A percentile compares a stretch with the other conserved stretches of the same genome.
phyloP scores from a whole-genome alignment of 2,113 vertebrate species.

The Gobius niger region DNA sequence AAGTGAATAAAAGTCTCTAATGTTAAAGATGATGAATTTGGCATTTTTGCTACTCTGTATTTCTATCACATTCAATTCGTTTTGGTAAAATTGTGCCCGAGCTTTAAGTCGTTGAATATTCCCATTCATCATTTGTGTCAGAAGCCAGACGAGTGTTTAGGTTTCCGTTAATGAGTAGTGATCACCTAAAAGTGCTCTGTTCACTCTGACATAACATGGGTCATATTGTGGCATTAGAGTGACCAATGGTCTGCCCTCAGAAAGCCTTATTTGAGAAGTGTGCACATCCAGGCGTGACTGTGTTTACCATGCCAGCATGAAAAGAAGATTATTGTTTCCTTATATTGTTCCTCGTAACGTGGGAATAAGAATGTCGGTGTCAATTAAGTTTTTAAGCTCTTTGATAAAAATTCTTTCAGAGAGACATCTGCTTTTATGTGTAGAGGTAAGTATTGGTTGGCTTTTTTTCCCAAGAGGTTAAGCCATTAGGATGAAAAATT shows the following conservation, averaged over 20 bases:
- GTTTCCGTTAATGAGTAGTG: conserved; percentile 47
- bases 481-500: neutral
- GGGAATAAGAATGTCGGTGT: conserved; percentile 53
- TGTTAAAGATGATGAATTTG: no score
- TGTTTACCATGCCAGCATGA: conserved; percentile 58
- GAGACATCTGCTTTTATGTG: no score
- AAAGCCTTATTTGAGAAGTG: conserved; percentile 34
- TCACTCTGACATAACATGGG: neutral
- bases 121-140: conserved; percentile 33
- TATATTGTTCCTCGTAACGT: conserved; percentile 59
- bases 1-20: no score
- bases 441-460: neutral
- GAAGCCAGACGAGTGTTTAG: conserved; percentile 29
- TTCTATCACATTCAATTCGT: neutral
- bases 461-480: neutral
- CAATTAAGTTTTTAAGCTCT: neutral
- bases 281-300: conserved; percentile 63
- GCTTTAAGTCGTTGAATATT: conserved; percentile 10
- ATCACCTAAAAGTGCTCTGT: conserved; percentile 13
- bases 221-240: conserved; percentile 5
- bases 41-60: neutral
- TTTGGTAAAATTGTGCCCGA: neutral
- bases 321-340: conserved; percentile 23
- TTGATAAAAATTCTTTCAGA: neutral
- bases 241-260: conserved; percentile 15